phyloP scores from a whole-genome alignment of 2,888 invertebrate genomes.

The Cotesia congregata region DNA sequence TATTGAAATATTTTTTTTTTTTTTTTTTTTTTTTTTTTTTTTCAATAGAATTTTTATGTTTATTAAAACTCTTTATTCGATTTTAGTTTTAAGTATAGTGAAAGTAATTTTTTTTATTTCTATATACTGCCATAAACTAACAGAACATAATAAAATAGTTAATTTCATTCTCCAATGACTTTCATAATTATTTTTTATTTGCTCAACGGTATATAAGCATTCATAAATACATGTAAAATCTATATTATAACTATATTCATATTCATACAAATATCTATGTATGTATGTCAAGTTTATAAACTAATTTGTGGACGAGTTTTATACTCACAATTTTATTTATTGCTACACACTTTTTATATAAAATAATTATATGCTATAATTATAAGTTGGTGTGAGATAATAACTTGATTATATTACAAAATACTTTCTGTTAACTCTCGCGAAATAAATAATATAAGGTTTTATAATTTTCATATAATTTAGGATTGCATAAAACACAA shows the following conservation, averaged over 20 bases:
- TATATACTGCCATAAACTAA: background rate
- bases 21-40: background rate
- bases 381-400: background rate
- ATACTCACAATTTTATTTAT: background rate
- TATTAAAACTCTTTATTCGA: background rate
- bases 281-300: conserved; percentile 5
- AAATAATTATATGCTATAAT: background rate
- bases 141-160: background rate
- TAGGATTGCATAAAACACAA: background rate
- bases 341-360: background rate
- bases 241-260: no score
- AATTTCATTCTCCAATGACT: background rate
- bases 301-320: background rate
- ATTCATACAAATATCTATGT: background rate
- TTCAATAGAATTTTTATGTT: background rate
- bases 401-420: background rate
- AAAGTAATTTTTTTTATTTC: background rate
- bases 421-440: background rate
- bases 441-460: background rate
- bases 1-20: background rate
- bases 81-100: background rate
- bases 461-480: background rate
- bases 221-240: background rate
- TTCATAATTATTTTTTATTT: background rate
- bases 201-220: background rate